phyloP scores from a whole-genome alignment of 2,797 vertebrate genomes.

The Xenopus petersii region DNA sequence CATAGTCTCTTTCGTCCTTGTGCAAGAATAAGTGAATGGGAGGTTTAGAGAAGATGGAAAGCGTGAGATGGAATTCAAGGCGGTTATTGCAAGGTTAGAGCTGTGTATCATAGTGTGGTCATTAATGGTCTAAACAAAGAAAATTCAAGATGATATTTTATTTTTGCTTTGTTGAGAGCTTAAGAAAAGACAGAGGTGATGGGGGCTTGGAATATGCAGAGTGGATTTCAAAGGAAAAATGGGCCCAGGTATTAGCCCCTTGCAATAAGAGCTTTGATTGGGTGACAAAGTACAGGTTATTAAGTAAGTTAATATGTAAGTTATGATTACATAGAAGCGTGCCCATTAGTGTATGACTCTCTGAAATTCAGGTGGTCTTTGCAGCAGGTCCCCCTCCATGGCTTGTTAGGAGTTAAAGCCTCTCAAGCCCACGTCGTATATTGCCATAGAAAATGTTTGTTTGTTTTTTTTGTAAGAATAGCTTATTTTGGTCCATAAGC shows the following conservation, averaged over 20 bases:
- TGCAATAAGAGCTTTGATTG: background rate
- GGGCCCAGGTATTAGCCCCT: background rate
- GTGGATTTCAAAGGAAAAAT: no score
- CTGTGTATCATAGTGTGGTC: no score
- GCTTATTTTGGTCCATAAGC: no score
- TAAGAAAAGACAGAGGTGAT: no score
- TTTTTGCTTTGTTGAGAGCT: no score
- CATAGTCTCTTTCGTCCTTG: background rate
- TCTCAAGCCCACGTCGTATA: slow-evolving; percentile 47
- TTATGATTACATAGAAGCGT: background rate
- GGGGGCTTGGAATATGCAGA: no score
- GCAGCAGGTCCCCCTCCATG: slow-evolving; percentile 55
- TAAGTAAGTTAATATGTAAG: background rate
- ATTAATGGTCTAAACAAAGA: no score
- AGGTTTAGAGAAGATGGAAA: background rate
- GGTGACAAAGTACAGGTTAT: background rate
- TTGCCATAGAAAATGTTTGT: slow-evolving; percentile 38
- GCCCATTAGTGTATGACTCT: slow-evolving; percentile 10
- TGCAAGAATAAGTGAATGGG: background rate
- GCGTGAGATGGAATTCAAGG: background rate
- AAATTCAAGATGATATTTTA: no score
- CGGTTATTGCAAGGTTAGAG: slow-evolving; percentile 10
- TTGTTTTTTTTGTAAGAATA: no score
- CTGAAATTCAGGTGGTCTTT: slow-evolving; percentile 26
- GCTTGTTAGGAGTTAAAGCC: slow-evolving; percentile 48